Evolutionary conservation across 2,888 invertebrate species (phyloP).

Genomic region (Agrotis ipsilon): DNA sequence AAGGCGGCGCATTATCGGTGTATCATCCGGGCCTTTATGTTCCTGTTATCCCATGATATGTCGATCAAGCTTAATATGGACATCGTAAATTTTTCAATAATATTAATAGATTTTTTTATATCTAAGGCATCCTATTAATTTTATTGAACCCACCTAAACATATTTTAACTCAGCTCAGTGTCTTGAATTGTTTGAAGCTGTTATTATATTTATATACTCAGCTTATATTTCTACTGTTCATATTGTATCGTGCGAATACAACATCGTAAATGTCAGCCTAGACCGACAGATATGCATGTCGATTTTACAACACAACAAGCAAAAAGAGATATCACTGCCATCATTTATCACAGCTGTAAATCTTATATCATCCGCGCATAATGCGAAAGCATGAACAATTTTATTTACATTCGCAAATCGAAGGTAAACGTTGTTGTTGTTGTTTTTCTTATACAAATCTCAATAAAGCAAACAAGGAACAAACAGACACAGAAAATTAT

Average conservation of each 20-base stretch:
- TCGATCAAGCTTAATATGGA: slow-evolving; percentile 67
- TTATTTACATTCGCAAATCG: slow-evolving; percentile 40
- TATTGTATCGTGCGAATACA: slow-evolving; percentile 18
- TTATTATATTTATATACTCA: neutral
- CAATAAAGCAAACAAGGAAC: slow-evolving; percentile 53
- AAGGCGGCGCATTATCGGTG: slow-evolving; percentile 69
- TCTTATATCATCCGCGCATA: slow-evolving; percentile 28
- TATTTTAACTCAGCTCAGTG: slow-evolving; percentile 1
- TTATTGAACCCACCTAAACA: slow-evolving; percentile 16
- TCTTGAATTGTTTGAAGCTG: neutral
- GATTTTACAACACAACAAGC: slow-evolving; percentile 37
- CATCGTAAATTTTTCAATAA: slow-evolving; percentile 60
- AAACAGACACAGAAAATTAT: slow-evolving; percentile 49
- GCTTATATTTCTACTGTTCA: slow-evolving; percentile 10
- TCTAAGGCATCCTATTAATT: slow-evolving; percentile 14
- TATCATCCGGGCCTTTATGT: slow-evolving; percentile 68
- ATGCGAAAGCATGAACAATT: slow-evolving; percentile 23
- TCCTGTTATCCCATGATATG: slow-evolving; percentile 67
- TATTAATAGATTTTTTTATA: slow-evolving; percentile 41
- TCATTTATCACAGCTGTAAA: slow-evolving; percentile 41
- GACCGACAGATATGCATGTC: slow-evolving; percentile 14
- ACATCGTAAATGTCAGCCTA: slow-evolving; percentile 18
- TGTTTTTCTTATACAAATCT: slow-evolving; percentile 39
- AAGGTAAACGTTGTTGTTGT: slow-evolving; percentile 21
- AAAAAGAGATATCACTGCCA: slow-evolving; percentile 28